Conservation (phyloP, 2,113 vertebrate species). For the Mesembrinibis cayennensis region DNA sequence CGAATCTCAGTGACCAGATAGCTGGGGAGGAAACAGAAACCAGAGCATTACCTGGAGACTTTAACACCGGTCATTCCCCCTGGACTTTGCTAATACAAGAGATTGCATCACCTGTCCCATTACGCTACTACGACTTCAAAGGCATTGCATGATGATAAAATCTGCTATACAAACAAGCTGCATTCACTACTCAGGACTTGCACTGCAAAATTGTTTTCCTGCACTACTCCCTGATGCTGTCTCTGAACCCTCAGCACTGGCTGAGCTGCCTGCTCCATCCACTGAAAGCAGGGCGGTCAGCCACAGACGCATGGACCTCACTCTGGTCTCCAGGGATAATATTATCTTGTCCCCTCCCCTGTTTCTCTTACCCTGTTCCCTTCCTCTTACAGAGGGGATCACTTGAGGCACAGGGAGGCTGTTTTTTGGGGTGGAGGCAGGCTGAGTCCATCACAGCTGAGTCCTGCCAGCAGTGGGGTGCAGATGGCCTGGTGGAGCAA, state of each 20-base stretch:
- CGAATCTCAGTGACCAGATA: not conserved
- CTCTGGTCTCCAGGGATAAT: not conserved
- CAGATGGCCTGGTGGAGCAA: not conserved
- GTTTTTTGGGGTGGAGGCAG: not conserved
- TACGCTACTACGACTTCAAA: not conserved
- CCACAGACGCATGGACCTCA: accelerated
- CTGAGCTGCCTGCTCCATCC: not conserved
- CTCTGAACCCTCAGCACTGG: not conserved
- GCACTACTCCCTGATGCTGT: accelerated
- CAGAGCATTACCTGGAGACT: not conserved
- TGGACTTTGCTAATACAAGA: not conserved
- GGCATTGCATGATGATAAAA: not conserved
- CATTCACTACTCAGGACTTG: not conserved
- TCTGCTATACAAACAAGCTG: not conserved
- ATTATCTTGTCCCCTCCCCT: not conserved
- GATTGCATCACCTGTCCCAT: not conserved
- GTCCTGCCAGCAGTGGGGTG: not conserved
- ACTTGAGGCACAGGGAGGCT: not conserved
- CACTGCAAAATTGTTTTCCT: not conserved
- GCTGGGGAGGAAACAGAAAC: not conserved
- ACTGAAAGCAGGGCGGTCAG: accelerated
- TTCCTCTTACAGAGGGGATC: not conserved
- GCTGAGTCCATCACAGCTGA: not conserved
- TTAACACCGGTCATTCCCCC: not conserved
- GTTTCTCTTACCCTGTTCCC: not conserved